These are phyloP conservation scores for Mirounga angustirostris DNA, from an alignment of 2,113 vertebrate species.

Conservation along the genomic window DNA sequence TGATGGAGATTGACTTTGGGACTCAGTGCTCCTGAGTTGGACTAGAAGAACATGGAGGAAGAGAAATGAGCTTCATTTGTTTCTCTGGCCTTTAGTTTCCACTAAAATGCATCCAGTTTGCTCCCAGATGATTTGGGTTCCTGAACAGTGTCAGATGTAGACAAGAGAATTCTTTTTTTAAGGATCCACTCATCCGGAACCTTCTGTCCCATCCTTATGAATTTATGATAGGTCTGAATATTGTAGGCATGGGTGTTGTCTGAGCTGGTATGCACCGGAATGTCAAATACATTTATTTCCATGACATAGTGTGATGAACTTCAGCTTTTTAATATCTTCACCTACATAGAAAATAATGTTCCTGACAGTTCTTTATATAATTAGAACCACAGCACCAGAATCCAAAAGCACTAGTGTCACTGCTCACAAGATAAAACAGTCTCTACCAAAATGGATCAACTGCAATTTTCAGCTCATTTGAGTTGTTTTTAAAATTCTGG, in stretches of 20 bases:
- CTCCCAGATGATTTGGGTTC: not conserved
- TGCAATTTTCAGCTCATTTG: not conserved
- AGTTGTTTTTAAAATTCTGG: conserved; percentile 18
- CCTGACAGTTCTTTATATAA: not conserved
- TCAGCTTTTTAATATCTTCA: not conserved
- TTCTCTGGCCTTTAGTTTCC: conserved; percentile 3
- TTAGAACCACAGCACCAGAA: not conserved
- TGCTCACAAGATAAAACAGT: not conserved
- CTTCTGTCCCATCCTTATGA: not conserved
- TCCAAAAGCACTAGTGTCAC: not conserved
- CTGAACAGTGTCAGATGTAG: not conserved
- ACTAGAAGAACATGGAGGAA: not conserved
- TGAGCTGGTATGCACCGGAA: not conserved
- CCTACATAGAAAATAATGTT: not conserved
- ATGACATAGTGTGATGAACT: not conserved
- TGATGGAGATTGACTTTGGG: not conserved
- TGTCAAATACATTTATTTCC: not conserved
- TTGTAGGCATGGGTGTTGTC: not conserved
- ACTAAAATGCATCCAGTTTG: not conserved
- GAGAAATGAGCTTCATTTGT: not conserved
- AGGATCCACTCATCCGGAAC: not conserved
- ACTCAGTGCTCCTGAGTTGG: not conserved
- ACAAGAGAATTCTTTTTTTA: not conserved
- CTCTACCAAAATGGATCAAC: not conserved
- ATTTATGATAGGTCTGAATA: not conserved